These are phyloP conservation scores for Bagarius yarrelli DNA, from an alignment of 2,113 vertebrate genomes.

Conservation along the genomic window DNA sequence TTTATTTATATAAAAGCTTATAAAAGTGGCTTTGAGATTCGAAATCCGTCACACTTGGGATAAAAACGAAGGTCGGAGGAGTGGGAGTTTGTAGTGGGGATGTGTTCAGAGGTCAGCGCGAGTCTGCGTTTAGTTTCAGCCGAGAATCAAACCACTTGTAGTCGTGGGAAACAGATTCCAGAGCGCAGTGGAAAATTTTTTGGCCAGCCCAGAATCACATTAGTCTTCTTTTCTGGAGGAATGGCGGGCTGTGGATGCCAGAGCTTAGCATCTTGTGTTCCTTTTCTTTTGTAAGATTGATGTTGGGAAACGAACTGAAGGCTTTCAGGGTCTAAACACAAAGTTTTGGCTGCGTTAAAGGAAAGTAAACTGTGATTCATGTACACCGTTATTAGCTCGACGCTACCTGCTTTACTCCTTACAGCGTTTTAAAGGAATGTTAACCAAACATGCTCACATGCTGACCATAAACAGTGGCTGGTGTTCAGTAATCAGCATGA, in stretches of 20 bases:
- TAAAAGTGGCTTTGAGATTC: background rate
- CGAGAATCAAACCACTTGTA: conserved; percentile 24
- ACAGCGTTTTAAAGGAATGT: background rate
- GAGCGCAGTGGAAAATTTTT: conserved; percentile 24
- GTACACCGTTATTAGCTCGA: background rate
- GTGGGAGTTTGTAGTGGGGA: background rate
- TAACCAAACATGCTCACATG: background rate
- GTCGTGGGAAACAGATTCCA: conserved; percentile 41
- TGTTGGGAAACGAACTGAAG: conserved; percentile 13
- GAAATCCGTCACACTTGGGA: background rate
- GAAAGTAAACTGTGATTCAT: conserved; percentile 10
- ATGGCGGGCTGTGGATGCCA: conserved; percentile 12
- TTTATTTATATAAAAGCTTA: background rate
- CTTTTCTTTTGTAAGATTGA: conserved; percentile 4
- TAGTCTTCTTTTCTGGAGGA: conserved; percentile 9
- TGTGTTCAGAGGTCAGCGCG: conserved; percentile 15
- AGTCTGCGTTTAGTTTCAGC: conserved; percentile 7
- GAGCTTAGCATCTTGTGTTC: background rate
- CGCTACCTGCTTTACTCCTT: no score
- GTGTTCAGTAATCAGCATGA: no score
- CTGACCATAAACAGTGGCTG: background rate
- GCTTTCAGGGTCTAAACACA: conserved; percentile 11
- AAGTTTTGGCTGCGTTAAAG: background rate
- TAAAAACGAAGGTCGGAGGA: background rate
- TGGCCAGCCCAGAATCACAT: background rate